phyloP scores from a whole-genome alignment of 2,797 vertebrate species.

The Borostomias antarcticus region DNA sequence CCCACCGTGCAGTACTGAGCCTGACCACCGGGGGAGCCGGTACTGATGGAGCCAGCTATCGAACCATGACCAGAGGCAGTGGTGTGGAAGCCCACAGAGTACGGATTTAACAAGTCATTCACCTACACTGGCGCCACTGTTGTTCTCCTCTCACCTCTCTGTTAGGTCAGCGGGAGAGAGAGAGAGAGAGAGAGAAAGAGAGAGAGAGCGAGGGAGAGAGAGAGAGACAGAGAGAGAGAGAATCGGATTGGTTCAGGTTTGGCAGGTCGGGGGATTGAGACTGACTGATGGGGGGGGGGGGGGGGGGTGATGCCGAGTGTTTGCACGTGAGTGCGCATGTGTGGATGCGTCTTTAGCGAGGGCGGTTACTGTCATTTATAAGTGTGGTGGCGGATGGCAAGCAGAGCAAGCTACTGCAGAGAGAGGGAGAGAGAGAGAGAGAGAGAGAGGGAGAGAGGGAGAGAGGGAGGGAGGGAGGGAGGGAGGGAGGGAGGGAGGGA shows the following conservation, averaged over 20 bases:
- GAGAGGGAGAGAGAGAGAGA: slow-evolving; percentile 7
- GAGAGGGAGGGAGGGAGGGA: background rate
- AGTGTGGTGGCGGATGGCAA: slow-evolving; percentile 7
- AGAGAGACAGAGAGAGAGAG: background rate
- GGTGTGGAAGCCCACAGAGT: background rate
- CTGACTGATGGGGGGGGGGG: background rate
- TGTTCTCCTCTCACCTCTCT: background rate
- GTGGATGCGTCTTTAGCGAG: background rate
- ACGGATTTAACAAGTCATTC: slow-evolving; percentile 6
- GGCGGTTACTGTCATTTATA: background rate
- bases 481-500: background rate
- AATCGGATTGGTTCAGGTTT: background rate
- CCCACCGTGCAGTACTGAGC: background rate
- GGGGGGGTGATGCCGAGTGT: background rate
- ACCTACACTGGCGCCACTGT: background rate
- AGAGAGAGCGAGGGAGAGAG: background rate
- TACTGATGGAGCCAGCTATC: background rate
- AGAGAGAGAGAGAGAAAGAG: slow-evolving; percentile 9
- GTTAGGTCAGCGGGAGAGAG: background rate
- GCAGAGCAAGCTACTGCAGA: background rate
- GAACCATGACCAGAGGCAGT: slow-evolving; percentile 10
- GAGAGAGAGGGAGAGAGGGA: background rate
- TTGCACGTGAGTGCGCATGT: background rate
- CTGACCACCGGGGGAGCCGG: slow-evolving; percentile 2
- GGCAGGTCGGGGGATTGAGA: background rate